A percentile compares a stretch with the other conserved stretches of the same genome.
These are phyloP conservation scores for Lycia hirtaria DNA, from an alignment of 2,888 invertebrate genomes.

Conservation along the genomic window DNA sequence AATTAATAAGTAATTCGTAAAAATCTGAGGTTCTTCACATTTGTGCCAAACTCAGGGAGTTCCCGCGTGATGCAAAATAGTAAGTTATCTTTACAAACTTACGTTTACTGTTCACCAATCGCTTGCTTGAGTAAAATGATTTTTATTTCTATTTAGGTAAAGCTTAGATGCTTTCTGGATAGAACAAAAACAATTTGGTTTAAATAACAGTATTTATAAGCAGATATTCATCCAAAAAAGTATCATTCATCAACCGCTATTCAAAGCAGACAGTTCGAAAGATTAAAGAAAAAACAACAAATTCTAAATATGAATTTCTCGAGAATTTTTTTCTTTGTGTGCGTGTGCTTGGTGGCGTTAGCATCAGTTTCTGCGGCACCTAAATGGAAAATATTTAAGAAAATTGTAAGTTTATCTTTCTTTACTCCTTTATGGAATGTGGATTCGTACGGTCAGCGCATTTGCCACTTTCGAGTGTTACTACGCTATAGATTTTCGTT, in stretches of 20 bases:
- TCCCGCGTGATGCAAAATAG: not conserved
- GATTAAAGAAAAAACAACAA: conserved; percentile 23
- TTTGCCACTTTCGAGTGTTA: no score
- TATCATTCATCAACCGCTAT: conserved; percentile 28
- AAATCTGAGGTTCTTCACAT: not conserved
- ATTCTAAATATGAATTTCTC: conserved; percentile 58
- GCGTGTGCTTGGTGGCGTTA: conserved; percentile 56
- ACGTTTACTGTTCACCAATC: not conserved
- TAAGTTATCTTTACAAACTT: conserved; percentile 16
- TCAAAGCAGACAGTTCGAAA: conserved; percentile 16
- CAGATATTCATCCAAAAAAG: conserved; percentile 3
- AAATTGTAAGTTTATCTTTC: conserved; percentile 57
- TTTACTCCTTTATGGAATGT: no score
- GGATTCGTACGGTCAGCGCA: no score
- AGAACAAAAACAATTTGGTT: not conserved
- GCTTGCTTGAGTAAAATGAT: not conserved
- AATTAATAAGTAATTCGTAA: not conserved
- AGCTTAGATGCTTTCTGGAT: not conserved
- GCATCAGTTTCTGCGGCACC: conserved; percentile 57
- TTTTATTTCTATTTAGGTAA: not conserved
- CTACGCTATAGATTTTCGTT: no score
- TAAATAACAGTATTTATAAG: conserved; percentile 15
- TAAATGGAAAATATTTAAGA: conserved; percentile 63
- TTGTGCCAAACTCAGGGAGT: conserved; percentile 16
- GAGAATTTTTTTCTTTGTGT: conserved; percentile 56